phyloP scores from a whole-genome alignment of 2,113 vertebrate species.

The Sapayoa aenigma region DNA sequence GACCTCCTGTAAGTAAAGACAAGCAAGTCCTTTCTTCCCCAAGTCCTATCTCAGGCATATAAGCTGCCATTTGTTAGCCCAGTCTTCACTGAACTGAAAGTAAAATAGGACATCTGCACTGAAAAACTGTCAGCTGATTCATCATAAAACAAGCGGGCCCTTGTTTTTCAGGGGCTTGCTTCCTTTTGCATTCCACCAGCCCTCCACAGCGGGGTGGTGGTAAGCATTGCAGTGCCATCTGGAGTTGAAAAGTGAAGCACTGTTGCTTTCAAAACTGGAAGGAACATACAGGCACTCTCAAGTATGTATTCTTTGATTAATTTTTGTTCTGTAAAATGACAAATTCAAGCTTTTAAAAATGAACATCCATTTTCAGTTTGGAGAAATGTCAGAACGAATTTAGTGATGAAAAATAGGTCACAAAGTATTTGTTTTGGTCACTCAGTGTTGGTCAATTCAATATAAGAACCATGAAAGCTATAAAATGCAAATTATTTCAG shows the following conservation, averaged over 20 bases:
- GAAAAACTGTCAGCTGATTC: constrained; percentile 15
- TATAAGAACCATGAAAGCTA: background rate
- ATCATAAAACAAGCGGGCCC: constrained; percentile 5
- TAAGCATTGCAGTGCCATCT: constrained; percentile 35
- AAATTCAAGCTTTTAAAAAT: background rate
- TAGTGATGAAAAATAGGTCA: background rate
- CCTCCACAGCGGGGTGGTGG: background rate
- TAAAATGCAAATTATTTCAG: background rate
- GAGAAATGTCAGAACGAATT: background rate
- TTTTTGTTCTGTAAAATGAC: background rate
- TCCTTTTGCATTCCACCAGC: background rate
- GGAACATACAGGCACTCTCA: background rate
- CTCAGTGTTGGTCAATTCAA: background rate
- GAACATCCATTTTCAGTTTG: background rate
- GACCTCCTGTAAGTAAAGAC: background rate
- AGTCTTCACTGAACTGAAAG: background rate
- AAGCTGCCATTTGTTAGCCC: constrained; percentile 13
- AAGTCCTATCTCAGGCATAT: background rate
- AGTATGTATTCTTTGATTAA: background rate
- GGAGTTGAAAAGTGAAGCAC: background rate
- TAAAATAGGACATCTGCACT: constrained; percentile 35
- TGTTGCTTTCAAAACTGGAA: background rate
- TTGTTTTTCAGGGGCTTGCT: background rate
- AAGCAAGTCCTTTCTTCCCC: constrained; percentile 22
- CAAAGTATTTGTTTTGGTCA: background rate